Conservation (phyloP, 2,113 vertebrate genomes). For the Pangasianodon gigas region DNA sequence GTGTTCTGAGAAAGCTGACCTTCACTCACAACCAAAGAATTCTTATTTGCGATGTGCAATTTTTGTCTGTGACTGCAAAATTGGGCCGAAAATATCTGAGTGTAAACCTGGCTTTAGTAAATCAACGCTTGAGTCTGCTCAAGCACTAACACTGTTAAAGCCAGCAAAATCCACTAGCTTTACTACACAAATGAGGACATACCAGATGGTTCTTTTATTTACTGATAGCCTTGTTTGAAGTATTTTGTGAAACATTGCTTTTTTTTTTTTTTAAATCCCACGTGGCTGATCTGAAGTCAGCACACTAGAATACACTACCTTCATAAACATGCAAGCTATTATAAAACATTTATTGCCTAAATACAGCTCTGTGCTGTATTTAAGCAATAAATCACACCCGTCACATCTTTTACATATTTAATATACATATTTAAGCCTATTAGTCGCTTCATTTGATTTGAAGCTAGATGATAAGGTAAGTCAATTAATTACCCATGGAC, state of each 20-base stretch:
- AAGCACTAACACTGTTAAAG: not conserved
- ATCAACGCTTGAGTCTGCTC: not conserved
- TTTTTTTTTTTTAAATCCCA: not conserved
- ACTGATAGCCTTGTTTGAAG: not conserved
- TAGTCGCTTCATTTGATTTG: conserved; percentile 25
- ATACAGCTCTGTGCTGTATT: not conserved
- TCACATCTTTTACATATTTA: conserved; percentile 14
- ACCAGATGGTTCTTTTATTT: conserved; percentile 9
- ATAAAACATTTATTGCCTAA: not conserved
- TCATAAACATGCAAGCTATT: not conserved
- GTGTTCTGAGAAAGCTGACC: not conserved
- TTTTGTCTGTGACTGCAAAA: not conserved
- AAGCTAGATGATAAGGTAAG: conserved; percentile 29
- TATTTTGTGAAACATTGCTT: not conserved
- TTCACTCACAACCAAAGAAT: not conserved
- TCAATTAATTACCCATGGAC: conserved; percentile 33
- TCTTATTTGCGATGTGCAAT: not conserved
- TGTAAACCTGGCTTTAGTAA: not conserved
- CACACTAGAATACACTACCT: conserved; percentile 9
- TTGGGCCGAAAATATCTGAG: not conserved
- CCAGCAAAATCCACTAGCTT: not conserved
- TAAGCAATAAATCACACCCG: conserved; percentile 29
- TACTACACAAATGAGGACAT: not conserved
- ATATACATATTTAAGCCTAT: conserved; percentile 38
- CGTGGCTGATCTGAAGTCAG: not conserved